Conservation (phyloP, 2,888 invertebrate species). For the Lissonota sp. region DNA sequence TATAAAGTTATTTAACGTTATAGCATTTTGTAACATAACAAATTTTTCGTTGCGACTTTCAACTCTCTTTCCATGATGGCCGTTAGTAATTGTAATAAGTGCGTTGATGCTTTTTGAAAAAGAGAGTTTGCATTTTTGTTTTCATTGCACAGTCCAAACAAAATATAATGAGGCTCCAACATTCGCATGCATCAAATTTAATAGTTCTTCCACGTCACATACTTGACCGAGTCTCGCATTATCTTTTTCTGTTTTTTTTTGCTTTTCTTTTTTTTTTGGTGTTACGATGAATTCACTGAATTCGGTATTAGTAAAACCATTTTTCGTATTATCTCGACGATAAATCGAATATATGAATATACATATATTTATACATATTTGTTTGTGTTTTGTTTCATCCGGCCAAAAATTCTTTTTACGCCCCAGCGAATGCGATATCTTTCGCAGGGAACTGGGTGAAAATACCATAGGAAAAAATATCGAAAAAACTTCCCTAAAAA, state of each 20-base stretch:
- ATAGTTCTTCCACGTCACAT: slow-evolving; percentile 10
- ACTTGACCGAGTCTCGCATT: slow-evolving; percentile 18
- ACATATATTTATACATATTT: slow-evolving; percentile 26
- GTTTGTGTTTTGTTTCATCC: slow-evolving; percentile 10
- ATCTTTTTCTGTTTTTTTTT: slow-evolving; percentile 31
- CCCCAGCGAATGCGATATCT: slow-evolving; percentile 75
- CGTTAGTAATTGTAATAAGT: slow-evolving; percentile 24
- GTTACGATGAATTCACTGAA: slow-evolving; percentile 64
- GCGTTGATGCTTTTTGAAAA: slow-evolving; percentile 17
- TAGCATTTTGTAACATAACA: slow-evolving; percentile 53
- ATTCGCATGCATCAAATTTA: slow-evolving; percentile 22
- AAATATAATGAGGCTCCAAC: slow-evolving; percentile 32
- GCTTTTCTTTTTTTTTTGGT: slow-evolving; percentile 18
- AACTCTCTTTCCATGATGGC: slow-evolving; percentile 27
- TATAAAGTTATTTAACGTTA: slow-evolving; percentile 50
- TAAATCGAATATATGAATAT: slow-evolving; percentile 48
- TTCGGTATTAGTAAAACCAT: slow-evolving; percentile 59
- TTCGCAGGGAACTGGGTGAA: slow-evolving; percentile 63
- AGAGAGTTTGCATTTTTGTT: slow-evolving; percentile 36
- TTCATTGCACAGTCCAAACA: slow-evolving; percentile 57
- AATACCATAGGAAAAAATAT: too few relatives aligned
- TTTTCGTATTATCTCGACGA: slow-evolving; percentile 48
- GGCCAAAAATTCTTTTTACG: slow-evolving; percentile 57
- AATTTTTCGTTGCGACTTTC: slow-evolving; percentile 42
- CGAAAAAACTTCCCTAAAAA: too few relatives aligned